Evolutionary conservation across 1,140 invertebrate genomes (phyloP).

Genomic region (Antheraea pernyi): DNA sequence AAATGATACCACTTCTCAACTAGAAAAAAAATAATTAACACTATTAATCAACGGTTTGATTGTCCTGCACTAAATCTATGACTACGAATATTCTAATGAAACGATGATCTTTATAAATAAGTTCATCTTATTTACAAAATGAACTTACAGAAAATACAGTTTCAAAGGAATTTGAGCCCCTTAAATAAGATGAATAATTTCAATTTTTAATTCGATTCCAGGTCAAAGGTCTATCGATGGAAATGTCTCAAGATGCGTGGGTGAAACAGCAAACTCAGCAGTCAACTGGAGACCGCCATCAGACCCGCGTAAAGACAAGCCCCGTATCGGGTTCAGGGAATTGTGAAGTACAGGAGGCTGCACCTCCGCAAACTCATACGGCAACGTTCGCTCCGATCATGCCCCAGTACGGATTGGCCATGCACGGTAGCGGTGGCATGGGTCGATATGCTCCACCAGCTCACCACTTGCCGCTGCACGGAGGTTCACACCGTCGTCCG

Average conservation of each 20-base stretch:
- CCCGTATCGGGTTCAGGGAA: conserved; percentile 63
- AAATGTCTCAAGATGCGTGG: conserved; percentile 73
- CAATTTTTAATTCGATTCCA: conserved; percentile 29
- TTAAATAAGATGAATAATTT: neutral
- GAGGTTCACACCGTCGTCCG: conserved; percentile 71
- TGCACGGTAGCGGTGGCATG: conserved; percentile 77
- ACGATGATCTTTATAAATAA: too few species aligned
- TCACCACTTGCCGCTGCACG: conserved; percentile 83
- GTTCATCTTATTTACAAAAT: too few species aligned
- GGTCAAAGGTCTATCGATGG: conserved; percentile 74
- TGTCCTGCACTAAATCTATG: too few species aligned
- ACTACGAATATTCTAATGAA: too few species aligned
- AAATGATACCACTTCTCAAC: too few species aligned
- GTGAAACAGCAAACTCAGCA: conserved; percentile 70
- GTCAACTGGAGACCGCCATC: conserved; percentile 54
- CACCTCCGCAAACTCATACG: conserved; percentile 49
- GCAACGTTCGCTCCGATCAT: conserved; percentile 78
- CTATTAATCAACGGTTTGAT: too few species aligned
- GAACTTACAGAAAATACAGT: neutral
- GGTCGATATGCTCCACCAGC: conserved; percentile 78
- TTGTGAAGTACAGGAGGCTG: conserved; percentile 55
- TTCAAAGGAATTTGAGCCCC: neutral
- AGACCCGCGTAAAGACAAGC: conserved; percentile 66
- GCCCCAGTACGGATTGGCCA: conserved; percentile 70
- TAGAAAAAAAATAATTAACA: too few species aligned